Evolutionary conservation across 2,113 vertebrate genomes (phyloP).

Genomic region (Aegotheles bennettii): DNA sequence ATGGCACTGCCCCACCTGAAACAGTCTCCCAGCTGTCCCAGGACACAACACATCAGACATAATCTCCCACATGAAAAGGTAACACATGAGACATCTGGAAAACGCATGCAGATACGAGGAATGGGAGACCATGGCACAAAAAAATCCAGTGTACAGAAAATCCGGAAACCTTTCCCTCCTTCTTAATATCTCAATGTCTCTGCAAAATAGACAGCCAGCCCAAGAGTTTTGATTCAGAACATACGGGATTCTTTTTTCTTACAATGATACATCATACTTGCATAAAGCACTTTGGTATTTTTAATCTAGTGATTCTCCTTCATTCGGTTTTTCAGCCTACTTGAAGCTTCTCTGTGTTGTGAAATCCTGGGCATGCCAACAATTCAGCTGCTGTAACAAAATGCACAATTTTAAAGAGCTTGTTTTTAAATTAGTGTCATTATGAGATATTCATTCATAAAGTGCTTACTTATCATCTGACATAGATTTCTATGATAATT

Average conservation of each 20-base stretch:
- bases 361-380: not conserved
- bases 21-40: not conserved
- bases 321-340: not conserved
- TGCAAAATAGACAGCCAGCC: not conserved
- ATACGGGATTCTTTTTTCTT: not conserved
- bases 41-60: not conserved
- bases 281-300: constrained; percentile 14
- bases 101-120: not conserved
- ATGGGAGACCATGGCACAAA: not conserved
- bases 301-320: constrained; percentile 7
- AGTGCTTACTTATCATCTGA: constrained; percentile 21
- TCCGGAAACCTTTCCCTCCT: not conserved
- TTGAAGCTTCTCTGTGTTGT: not conserved
- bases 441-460: constrained; percentile 8
- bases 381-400: constrained; percentile 24
- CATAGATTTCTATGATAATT: constrained; percentile 23
- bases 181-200: not conserved
- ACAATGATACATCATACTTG: not conserved
- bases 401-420: not conserved
- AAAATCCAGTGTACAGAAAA: not conserved
- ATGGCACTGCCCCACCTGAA: not conserved
- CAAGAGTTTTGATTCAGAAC: not conserved
- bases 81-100: not conserved
- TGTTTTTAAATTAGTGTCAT: constrained; percentile 33
- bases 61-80: not conserved